These are phyloP conservation scores for Aphidius gifuensis DNA, from an alignment of 1,140 invertebrate genomes.

Conservation along the genomic window DNA sequence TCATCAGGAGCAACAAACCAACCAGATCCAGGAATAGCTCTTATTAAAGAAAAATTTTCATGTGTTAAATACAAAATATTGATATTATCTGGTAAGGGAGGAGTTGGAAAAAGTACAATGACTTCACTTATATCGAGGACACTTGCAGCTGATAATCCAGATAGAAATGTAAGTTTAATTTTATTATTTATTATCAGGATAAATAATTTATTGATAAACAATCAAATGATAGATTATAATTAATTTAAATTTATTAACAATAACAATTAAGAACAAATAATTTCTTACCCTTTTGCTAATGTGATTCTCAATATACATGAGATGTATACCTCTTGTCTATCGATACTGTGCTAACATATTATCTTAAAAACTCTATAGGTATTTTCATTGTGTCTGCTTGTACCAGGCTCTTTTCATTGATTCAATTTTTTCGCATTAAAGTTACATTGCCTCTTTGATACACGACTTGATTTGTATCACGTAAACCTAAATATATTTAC, in stretches of 20 bases:
- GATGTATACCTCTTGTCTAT: too few species aligned
- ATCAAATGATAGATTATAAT: not conserved
- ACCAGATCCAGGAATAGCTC: conserved; percentile 74
- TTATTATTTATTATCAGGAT: conserved; percentile 6
- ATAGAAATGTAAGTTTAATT: conserved; percentile 64
- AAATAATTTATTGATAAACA: not conserved
- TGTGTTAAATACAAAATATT: conserved; percentile 86
- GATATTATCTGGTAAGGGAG: conserved; percentile 94
- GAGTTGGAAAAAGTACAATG: conserved; percentile 96
- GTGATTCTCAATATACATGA: conserved; percentile 51
- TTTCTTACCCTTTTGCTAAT: conserved; percentile 47
- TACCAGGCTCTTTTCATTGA: conserved; percentile 45
- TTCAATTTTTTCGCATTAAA: conserved; percentile 21
- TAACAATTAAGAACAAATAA: conserved; percentile 1
- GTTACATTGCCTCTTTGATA: conserved; percentile 3
- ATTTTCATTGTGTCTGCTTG: conserved; percentile 41
- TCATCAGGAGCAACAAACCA: conserved; percentile 71
- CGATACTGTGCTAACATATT: too few species aligned
- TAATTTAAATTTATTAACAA: not conserved
- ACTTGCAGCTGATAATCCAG: conserved; percentile 67
- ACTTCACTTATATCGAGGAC: conserved; percentile 80
- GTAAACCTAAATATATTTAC: conserved; percentile 8
- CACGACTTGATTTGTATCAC: not conserved
- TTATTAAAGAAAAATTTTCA: conserved; percentile 72
- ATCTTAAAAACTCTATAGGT: conserved; percentile 23